Percentiles rank a stretch among this genome's conserved stretches.
Conservation (phyloP, 2,113 vertebrate genomes). For the Toxostoma redivivum region DNA sequence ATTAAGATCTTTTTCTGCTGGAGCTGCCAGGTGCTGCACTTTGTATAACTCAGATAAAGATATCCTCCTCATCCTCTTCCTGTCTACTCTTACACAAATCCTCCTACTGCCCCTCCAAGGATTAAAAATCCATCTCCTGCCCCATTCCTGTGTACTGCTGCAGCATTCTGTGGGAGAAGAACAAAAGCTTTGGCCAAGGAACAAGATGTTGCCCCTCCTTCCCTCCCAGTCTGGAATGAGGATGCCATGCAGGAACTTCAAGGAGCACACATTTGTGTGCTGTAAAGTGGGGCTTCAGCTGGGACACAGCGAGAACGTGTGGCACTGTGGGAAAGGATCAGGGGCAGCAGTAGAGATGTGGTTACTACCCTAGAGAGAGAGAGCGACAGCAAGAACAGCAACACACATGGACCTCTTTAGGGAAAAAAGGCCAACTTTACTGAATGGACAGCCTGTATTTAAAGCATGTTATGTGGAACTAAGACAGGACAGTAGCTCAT, state of each 20-base stretch:
- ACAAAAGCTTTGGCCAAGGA: fast-evolving
- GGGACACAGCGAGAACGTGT: fast-evolving
- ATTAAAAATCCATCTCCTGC: background rate
- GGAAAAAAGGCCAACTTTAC: too few relatives aligned
- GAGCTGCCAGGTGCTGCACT: background rate
- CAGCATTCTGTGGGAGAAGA: background rate
- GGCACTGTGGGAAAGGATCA: background rate
- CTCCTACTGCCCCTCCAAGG: background rate
- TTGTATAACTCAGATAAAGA: background rate
- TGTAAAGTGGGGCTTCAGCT: background rate
- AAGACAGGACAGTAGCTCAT: too few relatives aligned
- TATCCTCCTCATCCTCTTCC: background rate
- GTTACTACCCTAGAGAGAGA: too few relatives aligned
- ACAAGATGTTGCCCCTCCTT: fast-evolving
- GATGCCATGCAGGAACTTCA: fast-evolving
- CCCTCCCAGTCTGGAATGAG: background rate
- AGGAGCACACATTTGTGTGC: background rate
- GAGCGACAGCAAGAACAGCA: too few relatives aligned
- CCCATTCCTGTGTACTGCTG: fast-evolving
- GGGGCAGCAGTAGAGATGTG: too few relatives aligned
- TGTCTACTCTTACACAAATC: background rate
- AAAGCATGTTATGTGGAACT: too few relatives aligned
- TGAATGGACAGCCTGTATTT: too few relatives aligned
- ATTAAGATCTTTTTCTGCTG: fast-evolving
- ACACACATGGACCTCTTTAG: too few relatives aligned